Base-by-base conservation (phyloP, 92 coral and sea anemone species). In the Heliopora coerulea region DNA sequence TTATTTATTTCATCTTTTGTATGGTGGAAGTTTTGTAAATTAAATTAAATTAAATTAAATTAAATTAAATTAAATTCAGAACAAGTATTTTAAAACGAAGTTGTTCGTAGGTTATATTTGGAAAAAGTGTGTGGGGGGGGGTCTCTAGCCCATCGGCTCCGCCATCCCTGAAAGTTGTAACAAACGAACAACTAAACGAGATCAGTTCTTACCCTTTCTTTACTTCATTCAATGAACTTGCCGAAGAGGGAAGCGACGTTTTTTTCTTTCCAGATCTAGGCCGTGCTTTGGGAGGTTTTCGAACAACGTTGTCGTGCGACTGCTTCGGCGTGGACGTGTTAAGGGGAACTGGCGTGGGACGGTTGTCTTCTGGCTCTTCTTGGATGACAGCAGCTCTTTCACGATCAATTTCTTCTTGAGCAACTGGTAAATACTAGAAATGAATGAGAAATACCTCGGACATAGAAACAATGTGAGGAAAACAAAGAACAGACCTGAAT, bases 281-380 rank as follows among this genome's bases (percentile, higher is more conserved):
- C 0, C 64, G 63, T 17, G 81, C 83, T 44, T 76, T 77, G 18
- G 49, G 78, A 44, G 65, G 82, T 40, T 35, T 81, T 30, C 64
- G 46, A 44, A 32, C 69, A 39, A 30, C 78, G 58, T 42, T 81
- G 27, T 79, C 65, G 41, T 80, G 79, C 7, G 78, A 84, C 44
- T 80, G 87, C 60, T 89, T 89, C 2, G 96, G 96, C n/a, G 96
- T 86, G 11, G 96, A 89, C 21, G 88, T 26, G 30, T 74, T 86
- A n/a, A 86, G 74, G 23, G 96, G 90, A 1, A 82, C 80, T 1
- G 75, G 44, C 19, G 61, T 0, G 73, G 74, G 7, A 65, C 62
- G 73, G 59, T 80, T 66, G 18, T 66, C 73, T 35, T 66, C 73
- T 3, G 60, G 28, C 29, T 69, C 60, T 25, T 69, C 76, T 23